phyloP scores from a whole-genome alignment of 2,888 invertebrate species.

The Napeogenes sylphis region DNA sequence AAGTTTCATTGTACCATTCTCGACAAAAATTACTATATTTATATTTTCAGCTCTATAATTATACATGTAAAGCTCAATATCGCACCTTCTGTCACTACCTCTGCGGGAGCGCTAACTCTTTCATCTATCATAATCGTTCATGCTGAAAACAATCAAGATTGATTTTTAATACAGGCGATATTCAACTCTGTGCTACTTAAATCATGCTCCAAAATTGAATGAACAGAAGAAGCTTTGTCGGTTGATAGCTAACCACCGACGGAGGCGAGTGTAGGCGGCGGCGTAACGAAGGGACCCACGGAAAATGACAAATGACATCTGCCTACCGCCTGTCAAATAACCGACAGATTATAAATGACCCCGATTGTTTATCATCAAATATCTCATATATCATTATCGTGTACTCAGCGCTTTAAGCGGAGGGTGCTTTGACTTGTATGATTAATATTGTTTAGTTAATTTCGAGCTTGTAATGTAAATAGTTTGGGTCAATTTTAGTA shows the following conservation, averaged over 20 bases:
- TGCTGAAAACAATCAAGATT: slow-evolving; percentile 79
- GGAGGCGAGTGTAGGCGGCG: slow-evolving; percentile 69
- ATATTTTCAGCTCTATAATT: slow-evolving; percentile 49
- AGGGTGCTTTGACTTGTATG: slow-evolving; percentile 63
- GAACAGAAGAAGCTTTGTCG: slow-evolving; percentile 48
- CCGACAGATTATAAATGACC: slow-evolving; percentile 82
- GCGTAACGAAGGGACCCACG: slow-evolving; percentile 77
- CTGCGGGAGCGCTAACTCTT: slow-evolving; percentile 77
- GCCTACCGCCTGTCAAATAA: slow-evolving; percentile 83
- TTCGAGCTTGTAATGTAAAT: slow-evolving; percentile 68
- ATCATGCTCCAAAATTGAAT: slow-evolving; percentile 42
- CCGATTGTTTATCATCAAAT: slow-evolving; percentile 80
- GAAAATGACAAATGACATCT: slow-evolving; percentile 84
- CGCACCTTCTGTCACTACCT: slow-evolving; percentile 45
- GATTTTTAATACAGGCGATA: slow-evolving; percentile 51
- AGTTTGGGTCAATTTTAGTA: slow-evolving; percentile 65
- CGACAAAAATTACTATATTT: slow-evolving; percentile 35
- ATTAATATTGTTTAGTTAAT: slow-evolving; percentile 77
- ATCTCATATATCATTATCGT: slow-evolving; percentile 78
- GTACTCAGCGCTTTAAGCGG: slow-evolving; percentile 64
- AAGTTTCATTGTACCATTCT: slow-evolving; percentile 61
- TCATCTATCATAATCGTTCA: slow-evolving; percentile 79
- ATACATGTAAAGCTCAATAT: slow-evolving; percentile 47
- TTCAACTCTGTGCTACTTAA: slow-evolving; percentile 35
- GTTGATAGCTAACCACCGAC: slow-evolving; percentile 71